phyloP scores from a whole-genome alignment of 2,888 invertebrate genomes.

The Sipha maydis region DNA sequence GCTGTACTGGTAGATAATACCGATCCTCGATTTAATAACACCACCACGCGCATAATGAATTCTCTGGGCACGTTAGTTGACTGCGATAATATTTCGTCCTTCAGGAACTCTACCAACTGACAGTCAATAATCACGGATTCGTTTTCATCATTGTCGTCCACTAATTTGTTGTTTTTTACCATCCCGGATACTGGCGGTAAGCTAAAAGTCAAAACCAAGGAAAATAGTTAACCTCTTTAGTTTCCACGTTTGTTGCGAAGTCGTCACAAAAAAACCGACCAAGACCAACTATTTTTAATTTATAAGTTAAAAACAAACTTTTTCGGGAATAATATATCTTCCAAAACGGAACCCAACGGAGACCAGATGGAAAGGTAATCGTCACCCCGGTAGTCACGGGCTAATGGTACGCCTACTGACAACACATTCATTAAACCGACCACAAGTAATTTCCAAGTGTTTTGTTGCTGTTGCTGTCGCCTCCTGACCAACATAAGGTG shows the following conservation, averaged over 20 bases:
- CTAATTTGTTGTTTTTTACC: constrained; percentile 33
- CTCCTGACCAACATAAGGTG: constrained; percentile 28
- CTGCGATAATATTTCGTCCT: constrained; percentile 84
- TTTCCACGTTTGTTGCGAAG: no score
- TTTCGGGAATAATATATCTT: constrained; percentile 90
- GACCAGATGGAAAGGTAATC: constrained; percentile 85
- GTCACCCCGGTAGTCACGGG: constrained; percentile 78
- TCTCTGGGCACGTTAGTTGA: constrained; percentile 81
- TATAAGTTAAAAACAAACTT: constrained; percentile 70
- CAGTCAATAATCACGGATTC: constrained; percentile 85
- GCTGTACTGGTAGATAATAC: constrained; percentile 78
- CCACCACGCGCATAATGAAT: constrained; percentile 84
- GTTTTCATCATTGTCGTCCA: constrained; percentile 65
- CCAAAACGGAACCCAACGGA: constrained; percentile 84
- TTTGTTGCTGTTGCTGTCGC: constrained; percentile 52
- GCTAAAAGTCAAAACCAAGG: neutral
- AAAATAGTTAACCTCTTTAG: no score
- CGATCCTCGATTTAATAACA: constrained; percentile 85
- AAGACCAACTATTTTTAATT: no score
- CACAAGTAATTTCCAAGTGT: constrained; percentile 81
- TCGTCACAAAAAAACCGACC: no score
- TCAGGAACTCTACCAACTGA: constrained; percentile 81
- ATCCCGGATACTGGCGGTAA: neutral
- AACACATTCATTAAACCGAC: constrained; percentile 81
- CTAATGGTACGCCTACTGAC: constrained; percentile 86